Base-by-base conservation (phyloP, 1,140 invertebrate genomes). In the Drosophila sp. region DNA sequence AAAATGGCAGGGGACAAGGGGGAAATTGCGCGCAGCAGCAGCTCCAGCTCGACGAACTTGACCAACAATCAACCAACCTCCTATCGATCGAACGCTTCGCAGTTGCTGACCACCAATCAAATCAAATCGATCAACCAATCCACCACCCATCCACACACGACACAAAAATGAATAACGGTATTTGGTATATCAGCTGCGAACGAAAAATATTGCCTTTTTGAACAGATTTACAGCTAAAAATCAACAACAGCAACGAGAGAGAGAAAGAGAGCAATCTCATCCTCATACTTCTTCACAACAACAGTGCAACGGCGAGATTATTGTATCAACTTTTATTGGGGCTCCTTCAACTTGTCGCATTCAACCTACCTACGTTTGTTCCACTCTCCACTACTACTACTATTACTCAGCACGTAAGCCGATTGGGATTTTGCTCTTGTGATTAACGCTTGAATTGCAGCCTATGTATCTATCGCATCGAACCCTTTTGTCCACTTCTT, bases 151-250 rank as follows among this genome's bases (percentile, higher is more conserved):
- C 76, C 80, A 90, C 85, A 78, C 80, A 90, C 47, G 68, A 71
- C 62, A 89, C 77, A 38, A 58, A 56, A 50, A 50, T 50, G 44
- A 50, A 50, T 50, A 50, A 87, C 85, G 85, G 85, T 89, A 90
- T 90, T 89, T 83, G 76, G 80, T 84, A 90, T 90, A 90, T 89
- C 84, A 90, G 85, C 84, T 89, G 84, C 84, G 84, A 89, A 89
- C 84, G 72, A 68, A 89, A 70, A 79, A 78, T 79, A 89, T 89
- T 90, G 78, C 80, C 75, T 90, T 90, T 87, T 90, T 27, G 61
- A 87, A 89, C 73, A 84, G 81, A 89, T 90, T 89, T 90, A 72
- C 84, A 89, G 84, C 64, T n/a, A 55, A 64, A 40, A 30, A 56
- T 25, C 6, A 7, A 23, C 23, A 4, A 65, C 17, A 17, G 17